Evolutionary conservation across 2,113 vertebrate genomes (phyloP).

Genomic region (Picathartes gymnocephalus): DNA sequence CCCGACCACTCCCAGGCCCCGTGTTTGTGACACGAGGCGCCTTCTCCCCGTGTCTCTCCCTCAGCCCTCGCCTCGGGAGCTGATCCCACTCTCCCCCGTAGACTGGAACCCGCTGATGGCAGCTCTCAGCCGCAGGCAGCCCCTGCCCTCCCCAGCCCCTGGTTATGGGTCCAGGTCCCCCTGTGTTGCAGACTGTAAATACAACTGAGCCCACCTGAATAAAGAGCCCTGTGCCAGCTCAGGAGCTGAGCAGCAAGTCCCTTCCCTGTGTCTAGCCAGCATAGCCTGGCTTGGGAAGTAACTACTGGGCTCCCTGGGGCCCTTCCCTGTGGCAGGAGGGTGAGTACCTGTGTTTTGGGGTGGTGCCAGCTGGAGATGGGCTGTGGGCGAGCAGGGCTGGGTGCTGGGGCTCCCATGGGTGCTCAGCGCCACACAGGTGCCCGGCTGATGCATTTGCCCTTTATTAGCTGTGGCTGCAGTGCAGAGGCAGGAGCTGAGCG

Average conservation of each 20-base stretch:
- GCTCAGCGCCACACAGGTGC: neutral
- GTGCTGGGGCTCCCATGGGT: rapidly evolving
- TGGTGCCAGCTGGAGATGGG: no score
- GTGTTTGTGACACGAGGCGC: rapidly evolving
- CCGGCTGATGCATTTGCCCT: rapidly evolving
- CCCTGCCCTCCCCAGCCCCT: neutral
- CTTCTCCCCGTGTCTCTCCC: neutral
- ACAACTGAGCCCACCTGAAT: neutral
- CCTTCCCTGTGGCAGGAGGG: neutral
- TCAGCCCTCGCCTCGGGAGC: neutral
- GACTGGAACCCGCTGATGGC: neutral
- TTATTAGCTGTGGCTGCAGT: neutral
- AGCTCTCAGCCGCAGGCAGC: neutral
- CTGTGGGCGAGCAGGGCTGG: neutral
- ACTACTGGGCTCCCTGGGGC: neutral
- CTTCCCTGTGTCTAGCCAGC: neutral
- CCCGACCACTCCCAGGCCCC: neutral
- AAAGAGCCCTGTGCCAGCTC: neutral
- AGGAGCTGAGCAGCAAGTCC: neutral
- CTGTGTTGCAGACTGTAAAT: conserved; percentile 1
- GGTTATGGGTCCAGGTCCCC: neutral
- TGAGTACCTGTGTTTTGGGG: rapidly evolving
- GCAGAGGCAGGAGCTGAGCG: neutral
- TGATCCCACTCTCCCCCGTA: neutral
- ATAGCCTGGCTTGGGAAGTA: neutral